Evolutionary conservation across 2,888 invertebrate genomes (phyloP).

Genomic region (Trichopria drosophilae): DNA sequence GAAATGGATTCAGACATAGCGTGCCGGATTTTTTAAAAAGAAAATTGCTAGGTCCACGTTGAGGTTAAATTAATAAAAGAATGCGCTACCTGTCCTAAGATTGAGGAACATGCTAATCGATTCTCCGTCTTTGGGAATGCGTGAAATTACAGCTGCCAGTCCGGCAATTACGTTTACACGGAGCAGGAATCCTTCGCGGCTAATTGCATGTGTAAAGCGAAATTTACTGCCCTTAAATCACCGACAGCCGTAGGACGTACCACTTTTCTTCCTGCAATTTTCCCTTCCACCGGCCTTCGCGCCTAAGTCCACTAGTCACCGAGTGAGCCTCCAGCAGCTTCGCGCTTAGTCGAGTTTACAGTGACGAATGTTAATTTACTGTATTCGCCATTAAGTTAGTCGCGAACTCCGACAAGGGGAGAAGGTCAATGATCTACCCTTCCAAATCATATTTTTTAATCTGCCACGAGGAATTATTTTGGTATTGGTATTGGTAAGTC

Average conservation of each 20-base stretch:
- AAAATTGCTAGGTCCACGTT: no score
- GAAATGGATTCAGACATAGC: no score
- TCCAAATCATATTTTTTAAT: no score
- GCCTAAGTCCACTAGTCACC: background rate
- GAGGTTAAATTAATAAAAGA: constrained; percentile 19
- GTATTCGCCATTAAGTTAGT: no score
- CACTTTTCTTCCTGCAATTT: constrained; percentile 40
- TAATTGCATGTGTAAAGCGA: constrained; percentile 39
- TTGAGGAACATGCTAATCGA: no score
- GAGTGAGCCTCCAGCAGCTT: constrained; percentile 9
- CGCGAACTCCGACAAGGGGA: no score
- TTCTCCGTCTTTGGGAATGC: no score
- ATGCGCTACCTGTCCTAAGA: constrained; percentile 5
- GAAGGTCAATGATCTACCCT: no score
- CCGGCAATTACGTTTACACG: constrained; percentile 42
- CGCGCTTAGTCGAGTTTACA: constrained; percentile 38
- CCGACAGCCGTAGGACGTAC: constrained; percentile 25
- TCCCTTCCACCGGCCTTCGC: constrained; percentile 16
- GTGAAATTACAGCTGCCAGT: constrained; percentile 19
- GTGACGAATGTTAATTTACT: constrained; percentile 49
- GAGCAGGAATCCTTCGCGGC: constrained; percentile 35
- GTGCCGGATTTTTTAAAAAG: no score
- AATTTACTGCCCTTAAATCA: constrained; percentile 49
- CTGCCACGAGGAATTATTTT: no score
- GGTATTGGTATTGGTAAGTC: no score